These are phyloP conservation scores for Acanthosepion lycidas DNA, from an alignment of 2,888 invertebrate species.

Conservation along the genomic window DNA sequence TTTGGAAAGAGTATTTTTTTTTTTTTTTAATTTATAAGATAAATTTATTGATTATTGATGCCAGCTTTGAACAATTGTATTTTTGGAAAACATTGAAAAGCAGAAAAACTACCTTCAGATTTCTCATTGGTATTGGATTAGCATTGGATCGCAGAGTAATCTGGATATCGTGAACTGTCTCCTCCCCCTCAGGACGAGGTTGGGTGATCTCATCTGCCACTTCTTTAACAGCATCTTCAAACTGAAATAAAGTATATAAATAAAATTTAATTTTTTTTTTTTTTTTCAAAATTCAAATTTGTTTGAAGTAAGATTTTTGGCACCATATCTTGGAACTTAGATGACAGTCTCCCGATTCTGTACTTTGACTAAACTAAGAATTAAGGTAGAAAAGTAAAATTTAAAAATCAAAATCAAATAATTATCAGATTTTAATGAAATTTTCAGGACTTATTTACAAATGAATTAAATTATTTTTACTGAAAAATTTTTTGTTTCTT, in stretches of 20 bases:
- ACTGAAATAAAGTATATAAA: constrained; percentile 74
- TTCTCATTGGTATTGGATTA: constrained; percentile 86
- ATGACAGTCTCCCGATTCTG: too few relatives aligned
- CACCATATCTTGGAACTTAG: too few relatives aligned
- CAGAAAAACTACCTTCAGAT: constrained; percentile 82
- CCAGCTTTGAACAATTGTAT: neutral
- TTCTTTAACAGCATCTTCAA: constrained; percentile 97
- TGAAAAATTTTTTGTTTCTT: too few relatives aligned
- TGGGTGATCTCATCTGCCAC: constrained; percentile 94
- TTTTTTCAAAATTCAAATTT: neutral
- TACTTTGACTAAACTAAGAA: too few relatives aligned
- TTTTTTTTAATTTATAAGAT: neutral
- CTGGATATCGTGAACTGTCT: constrained; percentile 93
- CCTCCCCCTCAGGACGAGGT: constrained; percentile 92
- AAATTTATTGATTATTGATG: neutral
- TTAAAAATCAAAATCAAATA: too few relatives aligned
- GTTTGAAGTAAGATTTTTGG: too few relatives aligned
- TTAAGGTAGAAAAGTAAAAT: too few relatives aligned
- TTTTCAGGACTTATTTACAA: too few relatives aligned
- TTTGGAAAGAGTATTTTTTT: too few relatives aligned
- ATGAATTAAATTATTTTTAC: too few relatives aligned
- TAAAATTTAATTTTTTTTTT: neutral
- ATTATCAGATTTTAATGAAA: too few relatives aligned
- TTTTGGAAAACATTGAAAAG: neutral
- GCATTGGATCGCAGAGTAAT: constrained; percentile 88